phyloP scores from a whole-genome alignment of 2,888 invertebrate species.

The Spilarctia lutea region DNA sequence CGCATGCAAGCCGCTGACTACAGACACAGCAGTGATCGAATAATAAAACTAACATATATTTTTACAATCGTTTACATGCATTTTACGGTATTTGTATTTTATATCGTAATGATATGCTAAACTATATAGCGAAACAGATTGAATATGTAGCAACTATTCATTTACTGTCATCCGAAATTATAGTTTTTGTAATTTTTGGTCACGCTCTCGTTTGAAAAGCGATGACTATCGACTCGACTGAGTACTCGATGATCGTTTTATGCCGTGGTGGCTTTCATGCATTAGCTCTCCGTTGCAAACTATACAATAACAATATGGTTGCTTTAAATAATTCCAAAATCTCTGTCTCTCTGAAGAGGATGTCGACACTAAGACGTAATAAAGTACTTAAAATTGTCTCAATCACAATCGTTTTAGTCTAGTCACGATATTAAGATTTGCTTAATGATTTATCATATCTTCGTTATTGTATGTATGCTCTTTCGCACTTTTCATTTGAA shows the following conservation, averaged over 20 bases:
- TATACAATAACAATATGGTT: constrained; percentile 34
- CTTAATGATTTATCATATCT: constrained; percentile 37
- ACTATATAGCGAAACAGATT: neutral
- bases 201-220: constrained; percentile 1
- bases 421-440: constrained; percentile 66
- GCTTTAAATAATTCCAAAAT: constrained; percentile 26
- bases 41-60: constrained; percentile 34
- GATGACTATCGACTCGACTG: neutral
- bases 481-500: constrained; percentile 32
- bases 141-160: neutral
- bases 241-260: constrained; percentile 25
- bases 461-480: constrained; percentile 26
- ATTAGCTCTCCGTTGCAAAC: constrained; percentile 56
- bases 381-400: constrained; percentile 37
- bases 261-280: constrained; percentile 53
- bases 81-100: constrained; percentile 21
- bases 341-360: constrained; percentile 37
- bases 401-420: constrained; percentile 65
- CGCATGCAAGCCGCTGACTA: constrained; percentile 44
- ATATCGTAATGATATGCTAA: constrained; percentile 17
- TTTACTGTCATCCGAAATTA: neutral
- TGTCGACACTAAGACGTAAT: constrained; percentile 63
- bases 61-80: constrained; percentile 38
- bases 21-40: constrained; percentile 38
- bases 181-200: neutral